Percentiles rank a stretch among this genome's conserved stretches.
Conservation (phyloP, 1,140 invertebrate genomes). For the Glossosoma conforme region DNA sequence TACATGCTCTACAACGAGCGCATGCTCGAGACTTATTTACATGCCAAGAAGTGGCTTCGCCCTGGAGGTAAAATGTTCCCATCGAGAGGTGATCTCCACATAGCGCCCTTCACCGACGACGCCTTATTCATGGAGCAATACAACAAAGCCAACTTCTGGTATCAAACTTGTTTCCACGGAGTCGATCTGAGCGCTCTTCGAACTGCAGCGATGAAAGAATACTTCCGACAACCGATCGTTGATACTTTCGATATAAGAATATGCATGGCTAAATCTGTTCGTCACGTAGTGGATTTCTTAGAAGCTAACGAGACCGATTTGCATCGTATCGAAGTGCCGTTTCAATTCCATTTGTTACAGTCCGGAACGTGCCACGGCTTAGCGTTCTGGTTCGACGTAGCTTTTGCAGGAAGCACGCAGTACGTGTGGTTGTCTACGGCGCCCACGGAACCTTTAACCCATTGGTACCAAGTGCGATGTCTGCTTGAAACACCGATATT, state of each 20-base stretch:
- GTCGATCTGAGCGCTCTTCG: constrained; percentile 85
- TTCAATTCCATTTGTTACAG: constrained; percentile 89
- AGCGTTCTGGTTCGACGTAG: constrained; percentile 99
- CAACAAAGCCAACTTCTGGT: constrained; percentile 99
- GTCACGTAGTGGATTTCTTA: constrained; percentile 94
- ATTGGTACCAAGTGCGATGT: constrained; percentile 99
- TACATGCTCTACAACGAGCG: constrained; percentile 99
- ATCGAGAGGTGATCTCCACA: constrained; percentile 90
- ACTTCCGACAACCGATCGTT: constrained; percentile 97
- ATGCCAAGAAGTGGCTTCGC: constrained; percentile 97
- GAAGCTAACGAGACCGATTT: constrained; percentile 90
- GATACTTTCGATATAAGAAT: constrained; percentile 99
- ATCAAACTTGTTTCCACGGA: constrained; percentile 96
- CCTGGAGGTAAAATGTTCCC: constrained; percentile 95
- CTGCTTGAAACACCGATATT: constrained; percentile 90
- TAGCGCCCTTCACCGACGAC: constrained; percentile 98
- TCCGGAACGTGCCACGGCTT: constrained; percentile 95
- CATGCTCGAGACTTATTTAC: constrained; percentile 98
- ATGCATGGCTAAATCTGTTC: constrained; percentile 91
- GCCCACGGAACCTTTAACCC: constrained; percentile 96
- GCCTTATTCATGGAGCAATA: constrained; percentile 97
- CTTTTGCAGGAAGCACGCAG: constrained; percentile 87
- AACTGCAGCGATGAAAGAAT: constrained; percentile 92
- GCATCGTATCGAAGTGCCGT: constrained; percentile 92
- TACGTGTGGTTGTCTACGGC: constrained; percentile 97